A percentile compares a stretch with the other conserved stretches of the same genome.
phyloP scores from a whole-genome alignment of 2,113 vertebrate genomes.

The Ornithorhynchus anatinus region DNA sequence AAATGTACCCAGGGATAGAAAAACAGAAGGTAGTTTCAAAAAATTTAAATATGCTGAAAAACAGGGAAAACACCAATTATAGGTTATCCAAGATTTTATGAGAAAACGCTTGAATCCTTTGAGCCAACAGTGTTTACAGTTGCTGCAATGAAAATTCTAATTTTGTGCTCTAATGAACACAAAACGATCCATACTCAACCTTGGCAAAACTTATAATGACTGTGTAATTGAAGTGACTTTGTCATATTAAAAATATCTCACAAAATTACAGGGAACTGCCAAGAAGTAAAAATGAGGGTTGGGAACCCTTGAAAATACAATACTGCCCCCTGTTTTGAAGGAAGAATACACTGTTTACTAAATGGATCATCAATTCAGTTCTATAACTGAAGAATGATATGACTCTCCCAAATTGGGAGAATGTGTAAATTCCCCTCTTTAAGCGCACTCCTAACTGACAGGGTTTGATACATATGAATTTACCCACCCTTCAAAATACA shows the following conservation, averaged over 20 bases:
- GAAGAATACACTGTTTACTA: no score
- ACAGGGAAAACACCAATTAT: slow-evolving; percentile 41
- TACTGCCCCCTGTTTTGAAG: no score
- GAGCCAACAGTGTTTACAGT: slow-evolving; percentile 74
- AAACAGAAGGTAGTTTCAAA: slow-evolving; percentile 32
- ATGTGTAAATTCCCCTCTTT: no score
- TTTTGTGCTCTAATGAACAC: slow-evolving; percentile 84
- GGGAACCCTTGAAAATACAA: no score
- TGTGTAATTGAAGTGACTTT: slow-evolving; percentile 75
- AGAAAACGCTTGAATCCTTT: slow-evolving; percentile 61
- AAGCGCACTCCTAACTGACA: no score
- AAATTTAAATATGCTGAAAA: slow-evolving; percentile 49
- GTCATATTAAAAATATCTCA: slow-evolving; percentile 64
- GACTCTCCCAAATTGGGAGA: no score
- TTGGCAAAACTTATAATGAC: slow-evolving; percentile 78
- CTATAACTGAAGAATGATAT: no score
- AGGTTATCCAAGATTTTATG: slow-evolving; percentile 68
- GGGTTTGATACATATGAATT: no score
- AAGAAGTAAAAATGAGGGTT: slow-evolving; percentile 59
- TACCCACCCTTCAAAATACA: no score
- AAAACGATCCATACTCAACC: slow-evolving; percentile 76
- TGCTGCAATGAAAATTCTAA: slow-evolving; percentile 80
- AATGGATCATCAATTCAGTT: no score
- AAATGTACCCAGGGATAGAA: slow-evolving; percentile 29
- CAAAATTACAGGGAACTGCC: slow-evolving; percentile 64